phyloP scores from a whole-genome alignment of 2,888 invertebrate genomes.

The Plutella xylostella region DNA sequence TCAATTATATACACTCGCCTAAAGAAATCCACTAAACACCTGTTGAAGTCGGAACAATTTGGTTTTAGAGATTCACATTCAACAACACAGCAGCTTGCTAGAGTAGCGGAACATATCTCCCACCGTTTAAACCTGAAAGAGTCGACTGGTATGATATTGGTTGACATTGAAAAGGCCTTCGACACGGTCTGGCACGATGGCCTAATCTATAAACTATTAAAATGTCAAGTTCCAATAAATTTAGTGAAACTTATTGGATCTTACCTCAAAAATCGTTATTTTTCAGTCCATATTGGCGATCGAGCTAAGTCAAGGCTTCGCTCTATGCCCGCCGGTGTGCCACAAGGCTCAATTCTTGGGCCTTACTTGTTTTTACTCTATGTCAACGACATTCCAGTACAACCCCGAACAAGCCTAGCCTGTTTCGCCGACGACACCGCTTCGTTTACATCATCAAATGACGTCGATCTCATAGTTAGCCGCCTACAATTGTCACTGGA shows the following conservation, averaged over 20 bases:
- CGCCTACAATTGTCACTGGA: slow-evolving; percentile 4
- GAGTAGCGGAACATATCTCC: too few species aligned
- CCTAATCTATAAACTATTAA: background rate
- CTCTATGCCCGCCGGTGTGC: background rate
- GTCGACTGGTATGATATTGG: background rate
- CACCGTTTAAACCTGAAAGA: background rate
- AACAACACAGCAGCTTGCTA: too few species aligned
- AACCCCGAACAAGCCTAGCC: background rate
- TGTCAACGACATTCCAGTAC: background rate
- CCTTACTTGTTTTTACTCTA: too few species aligned
- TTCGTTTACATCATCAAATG: background rate
- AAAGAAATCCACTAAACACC: too few species aligned
- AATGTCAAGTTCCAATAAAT: background rate
- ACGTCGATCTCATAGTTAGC: background rate
- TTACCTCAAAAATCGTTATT: too few species aligned
- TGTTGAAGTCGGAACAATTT: background rate
- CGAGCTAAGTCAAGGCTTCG: background rate
- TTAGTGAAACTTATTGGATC: background rate
- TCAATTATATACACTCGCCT: too few species aligned
- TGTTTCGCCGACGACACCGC: slow-evolving; percentile 7
- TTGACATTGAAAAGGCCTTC: background rate
- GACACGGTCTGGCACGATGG: background rate
- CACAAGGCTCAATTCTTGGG: background rate
- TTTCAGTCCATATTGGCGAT: too few species aligned
- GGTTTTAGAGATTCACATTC: background rate